Percentiles rank a stretch among this genome's conserved stretches.
phyloP scores from a whole-genome alignment of 2,797 vertebrate genomes.

The Lates japonicus region DNA sequence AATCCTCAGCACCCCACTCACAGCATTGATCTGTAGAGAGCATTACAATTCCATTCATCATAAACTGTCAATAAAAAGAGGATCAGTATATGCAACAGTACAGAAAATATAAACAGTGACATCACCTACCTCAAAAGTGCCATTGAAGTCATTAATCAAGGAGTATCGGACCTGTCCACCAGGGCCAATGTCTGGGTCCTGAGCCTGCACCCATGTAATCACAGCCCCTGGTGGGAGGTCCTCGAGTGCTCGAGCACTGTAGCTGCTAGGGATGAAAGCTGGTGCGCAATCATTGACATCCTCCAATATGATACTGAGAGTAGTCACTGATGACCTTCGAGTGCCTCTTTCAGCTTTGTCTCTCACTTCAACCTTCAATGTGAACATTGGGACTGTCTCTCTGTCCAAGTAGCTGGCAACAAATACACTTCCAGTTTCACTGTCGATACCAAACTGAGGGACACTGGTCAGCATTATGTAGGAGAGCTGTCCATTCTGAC shows the following conservation, averaged over 20 bases:
- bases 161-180: slow-evolving; percentile 92
- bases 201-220: slow-evolving; percentile 93
- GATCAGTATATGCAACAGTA: slow-evolving; percentile 15
- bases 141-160: slow-evolving; percentile 90
- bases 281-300: slow-evolving; percentile 97
- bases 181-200: slow-evolving; percentile 92
- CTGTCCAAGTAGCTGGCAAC: slow-evolving; percentile 91
- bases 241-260: slow-evolving; percentile 91
- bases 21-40: slow-evolving; percentile 85
- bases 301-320: slow-evolving; percentile 90
- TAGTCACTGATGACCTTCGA: slow-evolving; percentile 89
- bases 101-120: slow-evolving; percentile 11
- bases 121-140: slow-evolving; percentile 88
- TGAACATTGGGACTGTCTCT: slow-evolving; percentile 86
- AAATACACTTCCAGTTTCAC: slow-evolving; percentile 90
- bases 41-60: slow-evolving; percentile 42
- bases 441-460: slow-evolving; percentile 91
- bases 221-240: slow-evolving; percentile 93
- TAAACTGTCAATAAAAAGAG: slow-evolving; percentile 13
- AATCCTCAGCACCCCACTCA: slow-evolving; percentile 91
- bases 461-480: slow-evolving; percentile 89
- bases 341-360: slow-evolving; percentile 91
- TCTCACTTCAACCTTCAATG: slow-evolving; percentile 92
- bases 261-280: slow-evolving; percentile 91
- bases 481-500: slow-evolving; percentile 90